A percentile compares a stretch with the other conserved stretches of the same genome.
These are phyloP conservation scores for Crenuchus spilurus DNA, from an alignment of 2,797 vertebrate species.

Conservation along the genomic window DNA sequence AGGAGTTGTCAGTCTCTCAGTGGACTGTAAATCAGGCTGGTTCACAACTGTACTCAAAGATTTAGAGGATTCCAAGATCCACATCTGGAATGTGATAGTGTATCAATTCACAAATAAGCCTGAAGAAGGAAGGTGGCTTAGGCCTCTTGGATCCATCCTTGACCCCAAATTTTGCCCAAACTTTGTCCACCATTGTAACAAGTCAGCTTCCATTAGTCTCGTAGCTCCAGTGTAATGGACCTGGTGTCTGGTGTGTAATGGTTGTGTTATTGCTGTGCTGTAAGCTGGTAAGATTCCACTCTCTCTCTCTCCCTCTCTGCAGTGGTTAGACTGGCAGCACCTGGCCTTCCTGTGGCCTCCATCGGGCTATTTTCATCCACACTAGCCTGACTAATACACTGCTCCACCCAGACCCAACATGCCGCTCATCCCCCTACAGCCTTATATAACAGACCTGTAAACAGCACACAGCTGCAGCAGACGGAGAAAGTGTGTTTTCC, in stretches of 20 bases:
- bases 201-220: no score
- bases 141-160: no score
- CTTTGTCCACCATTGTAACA: no score
- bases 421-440: not conserved
- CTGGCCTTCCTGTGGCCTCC: not conserved
- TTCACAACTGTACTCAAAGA: no score
- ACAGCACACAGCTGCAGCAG: not conserved
- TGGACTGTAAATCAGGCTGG: not conserved
- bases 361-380: not conserved
- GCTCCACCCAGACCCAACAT: conserved; percentile 2
- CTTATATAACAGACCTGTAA: conserved; percentile 6
- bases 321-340: not conserved
- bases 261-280: not conserved
- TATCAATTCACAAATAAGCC: no score
- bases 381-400: not conserved
- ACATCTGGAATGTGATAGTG: no score
- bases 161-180: no score
- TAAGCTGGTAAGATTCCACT: not conserved
- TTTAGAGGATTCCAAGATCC: no score
- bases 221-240: no score
- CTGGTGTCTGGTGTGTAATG: no score
- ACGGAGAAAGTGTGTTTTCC: not conserved
- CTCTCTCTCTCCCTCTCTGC: not conserved
- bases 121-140: no score
- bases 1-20: not conserved